Conservation (phyloP, 2,888 invertebrate species). For the Chrysolina oricalcia region DNA sequence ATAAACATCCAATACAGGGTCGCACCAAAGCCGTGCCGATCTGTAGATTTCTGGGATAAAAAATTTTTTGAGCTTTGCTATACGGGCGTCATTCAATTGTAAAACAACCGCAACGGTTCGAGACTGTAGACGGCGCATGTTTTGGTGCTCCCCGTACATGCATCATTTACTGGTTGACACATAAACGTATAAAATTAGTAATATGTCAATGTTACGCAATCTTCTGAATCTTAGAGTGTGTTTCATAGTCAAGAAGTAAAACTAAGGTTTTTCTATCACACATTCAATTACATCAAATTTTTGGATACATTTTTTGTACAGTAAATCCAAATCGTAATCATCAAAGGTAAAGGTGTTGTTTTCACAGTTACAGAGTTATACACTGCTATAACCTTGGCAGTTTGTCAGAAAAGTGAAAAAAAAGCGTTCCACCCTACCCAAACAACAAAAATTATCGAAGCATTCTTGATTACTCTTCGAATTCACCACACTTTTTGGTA, state of each 20-base stretch:
- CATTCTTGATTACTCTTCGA: background rate
- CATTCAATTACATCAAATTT: constrained; percentile 57
- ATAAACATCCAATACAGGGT: constrained; percentile 33
- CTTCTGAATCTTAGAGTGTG: constrained; percentile 57
- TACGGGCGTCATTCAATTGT: constrained; percentile 5
- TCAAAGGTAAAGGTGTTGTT: background rate
- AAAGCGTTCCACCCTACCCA: constrained; percentile 3
- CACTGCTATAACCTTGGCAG: background rate
- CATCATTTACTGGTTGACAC: constrained; percentile 45
- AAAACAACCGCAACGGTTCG: background rate
- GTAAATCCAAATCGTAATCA: constrained; percentile 24
- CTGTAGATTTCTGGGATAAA: background rate
- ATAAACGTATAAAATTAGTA: constrained; percentile 45
- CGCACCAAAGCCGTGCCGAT: constrained; percentile 18
- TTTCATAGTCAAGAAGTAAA: constrained; percentile 60
- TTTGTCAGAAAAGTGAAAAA: background rate
- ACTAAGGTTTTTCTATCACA: constrained; percentile 52
- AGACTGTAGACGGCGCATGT: background rate
- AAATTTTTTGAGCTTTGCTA: constrained; percentile 29
- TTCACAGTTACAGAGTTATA: too few species aligned
- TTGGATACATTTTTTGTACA: constrained; percentile 31
- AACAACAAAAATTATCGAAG: background rate
- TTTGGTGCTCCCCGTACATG: constrained; percentile 22
- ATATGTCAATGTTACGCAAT: constrained; percentile 65
- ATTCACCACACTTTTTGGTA: constrained; percentile 17